Base-by-base conservation (phyloP, 37 sponge, comb jelly and placozoan species). In the Geodia barretti region DNA sequence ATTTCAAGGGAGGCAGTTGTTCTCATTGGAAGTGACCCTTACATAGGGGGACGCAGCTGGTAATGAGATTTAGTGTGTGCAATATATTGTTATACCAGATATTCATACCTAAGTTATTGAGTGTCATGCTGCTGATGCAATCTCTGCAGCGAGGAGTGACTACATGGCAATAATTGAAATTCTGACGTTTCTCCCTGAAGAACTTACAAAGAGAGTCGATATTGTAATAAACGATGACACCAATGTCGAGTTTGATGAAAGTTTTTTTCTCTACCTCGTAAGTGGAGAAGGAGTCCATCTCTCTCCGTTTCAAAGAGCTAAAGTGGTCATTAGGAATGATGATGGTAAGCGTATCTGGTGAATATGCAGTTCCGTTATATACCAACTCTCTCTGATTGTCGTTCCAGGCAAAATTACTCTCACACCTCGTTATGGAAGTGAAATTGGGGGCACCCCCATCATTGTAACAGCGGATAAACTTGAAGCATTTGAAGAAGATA, bases 261-360 rank as follows among this genome's bases (percentile, higher is more conserved):
- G 58, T 11, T 74, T 83, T 73, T 29, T 59, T 4, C 58, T 79
- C 14, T 68, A 79, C 9, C 70, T 79, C 35, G 28, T 33, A 79
- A 66, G 43, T 11, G 79, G 69, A 29, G 58, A n/a, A 29, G 79
- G 79, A 39, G 83, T 73, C 1, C 43, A 62, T 19, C 28, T 83
- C 14, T 58, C 74, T 41, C 83, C 83, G 5, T 73, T 73, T 62
- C 47, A 74, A 40, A 62, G 54, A 40, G 26, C 73, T 33, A 43
- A 3, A 4, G 39, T 83, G 31, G 74, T 75, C 20, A 63, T 83
- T 24, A 68, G 20, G 23, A 41, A 83, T 74, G 75, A 83, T 74
- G 83, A 83, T 63, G 75, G 83, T 83, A 62, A 64, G 83, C 68
- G n/a, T n/a, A n/a, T n/a, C n/a, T n/a, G n/a, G n/a, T n/a, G n/a